Percentiles rank a stretch among this genome's conserved stretches.
Evolutionary conservation across 2,797 vertebrate genomes (phyloP).

Genomic region (Alfaro cultratus): DNA sequence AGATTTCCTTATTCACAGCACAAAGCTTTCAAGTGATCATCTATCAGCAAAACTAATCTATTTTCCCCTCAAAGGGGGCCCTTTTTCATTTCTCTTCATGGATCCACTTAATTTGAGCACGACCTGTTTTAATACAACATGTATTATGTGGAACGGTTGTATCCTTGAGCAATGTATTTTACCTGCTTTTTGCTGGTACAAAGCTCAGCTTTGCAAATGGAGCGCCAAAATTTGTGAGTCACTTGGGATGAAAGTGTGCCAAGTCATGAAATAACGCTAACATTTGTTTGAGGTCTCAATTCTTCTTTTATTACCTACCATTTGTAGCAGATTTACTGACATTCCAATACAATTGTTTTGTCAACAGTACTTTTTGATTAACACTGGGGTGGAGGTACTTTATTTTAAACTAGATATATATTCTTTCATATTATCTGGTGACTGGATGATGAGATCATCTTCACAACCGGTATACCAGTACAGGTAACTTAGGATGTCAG

Average conservation of each 20-base stretch:
- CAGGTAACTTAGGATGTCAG: neutral
- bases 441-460: neutral
- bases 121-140: constrained; percentile 76
- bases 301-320: constrained; percentile 47
- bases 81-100: constrained; percentile 74
- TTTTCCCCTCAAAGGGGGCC: constrained; percentile 69
- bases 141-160: constrained; percentile 76
- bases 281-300: constrained; percentile 74
- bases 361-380: constrained; percentile 47
- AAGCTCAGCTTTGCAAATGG: constrained; percentile 68
- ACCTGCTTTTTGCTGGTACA: constrained; percentile 69
- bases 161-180: constrained; percentile 75
- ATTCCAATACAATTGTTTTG: constrained; percentile 45
- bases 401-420: neutral
- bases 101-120: constrained; percentile 77
- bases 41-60: constrained; percentile 81
- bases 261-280: constrained; percentile 77
- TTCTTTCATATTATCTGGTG: neutral
- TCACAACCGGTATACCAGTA: neutral
- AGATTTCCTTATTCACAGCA: constrained; percentile 79
- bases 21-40: constrained; percentile 78
- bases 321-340: constrained; percentile 43
- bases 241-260: constrained; percentile 74
- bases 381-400: constrained; percentile 11
- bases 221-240: constrained; percentile 67